phyloP scores from a whole-genome alignment of 2,888 invertebrate genomes.

The Cryptocheilus praepositus region DNA sequence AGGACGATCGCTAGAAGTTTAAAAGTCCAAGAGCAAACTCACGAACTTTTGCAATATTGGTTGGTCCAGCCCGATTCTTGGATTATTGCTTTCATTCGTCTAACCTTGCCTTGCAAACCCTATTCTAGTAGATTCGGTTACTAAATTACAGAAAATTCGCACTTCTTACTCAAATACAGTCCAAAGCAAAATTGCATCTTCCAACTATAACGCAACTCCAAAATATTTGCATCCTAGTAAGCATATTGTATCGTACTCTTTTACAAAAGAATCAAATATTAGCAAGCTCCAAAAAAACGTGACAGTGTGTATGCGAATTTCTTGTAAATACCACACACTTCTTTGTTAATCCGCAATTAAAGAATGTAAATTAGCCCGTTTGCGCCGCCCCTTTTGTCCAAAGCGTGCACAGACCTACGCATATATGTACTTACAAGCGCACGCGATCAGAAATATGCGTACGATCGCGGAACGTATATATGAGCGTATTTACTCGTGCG shows the following conservation, averaged over 20 bases:
- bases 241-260: too few species aligned
- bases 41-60: conserved; percentile 67
- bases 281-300: too few species aligned
- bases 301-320: too few species aligned
- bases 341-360: not conserved
- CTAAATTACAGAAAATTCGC: conserved; percentile 22
- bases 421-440: conserved; percentile 8
- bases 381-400: not conserved
- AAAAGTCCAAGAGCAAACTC: conserved; percentile 48
- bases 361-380: not conserved
- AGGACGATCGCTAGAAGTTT: conserved; percentile 46
- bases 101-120: conserved; percentile 22
- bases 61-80: conserved; percentile 47
- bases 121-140: conserved; percentile 22
- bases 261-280: too few species aligned
- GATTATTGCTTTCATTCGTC: conserved; percentile 42
- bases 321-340: too few species aligned
- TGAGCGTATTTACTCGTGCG: not conserved
- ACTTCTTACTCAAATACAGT: conserved; percentile 44
- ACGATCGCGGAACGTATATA: too few species aligned
- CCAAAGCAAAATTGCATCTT: too few species aligned
- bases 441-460: not conserved
- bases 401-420: not conserved
- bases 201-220: not conserved
- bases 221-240: too few species aligned